A percentile compares a stretch with the other conserved stretches of the same genome.
Evolutionary conservation across 2,113 vertebrate species (phyloP).

Genomic region (Lasiurus borealis): DNA sequence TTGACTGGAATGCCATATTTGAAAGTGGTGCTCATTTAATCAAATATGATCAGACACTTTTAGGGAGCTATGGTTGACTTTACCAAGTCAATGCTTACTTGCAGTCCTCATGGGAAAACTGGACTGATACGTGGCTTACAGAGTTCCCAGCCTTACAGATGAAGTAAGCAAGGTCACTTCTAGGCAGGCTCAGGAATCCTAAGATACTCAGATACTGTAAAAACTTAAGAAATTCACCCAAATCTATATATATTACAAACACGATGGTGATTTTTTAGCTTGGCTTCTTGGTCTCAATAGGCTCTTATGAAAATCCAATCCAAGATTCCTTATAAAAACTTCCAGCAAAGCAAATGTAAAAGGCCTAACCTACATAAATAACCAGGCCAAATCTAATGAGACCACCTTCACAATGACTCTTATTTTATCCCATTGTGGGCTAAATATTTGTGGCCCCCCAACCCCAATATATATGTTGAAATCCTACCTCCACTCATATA

Average conservation of each 20-base stretch:
- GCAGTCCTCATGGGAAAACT: slow-evolving; percentile 30
- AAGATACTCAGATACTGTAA: slow-evolving; percentile 13
- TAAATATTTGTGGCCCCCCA: not conserved
- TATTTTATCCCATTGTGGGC: not conserved
- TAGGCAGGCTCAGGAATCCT: not conserved
- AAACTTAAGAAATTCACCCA: slow-evolving; percentile 32
- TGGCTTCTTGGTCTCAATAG: not conserved
- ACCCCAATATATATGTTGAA: not conserved
- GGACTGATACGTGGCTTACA: not conserved
- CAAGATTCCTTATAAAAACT: slow-evolving; percentile 15
- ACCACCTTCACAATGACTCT: slow-evolving; percentile 11
- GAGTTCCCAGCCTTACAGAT: not conserved
- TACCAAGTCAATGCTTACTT: not conserved
- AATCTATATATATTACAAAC: slow-evolving; percentile 8
- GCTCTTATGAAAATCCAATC: slow-evolving; percentile 22
- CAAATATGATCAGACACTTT: not conserved
- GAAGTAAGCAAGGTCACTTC: slow-evolving; percentile 1
- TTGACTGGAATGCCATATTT: not conserved
- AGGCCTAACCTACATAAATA: not conserved
- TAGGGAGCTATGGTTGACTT: slow-evolving; percentile 31
- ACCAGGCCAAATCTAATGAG: slow-evolving; percentile 21
- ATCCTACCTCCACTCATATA: not conserved
- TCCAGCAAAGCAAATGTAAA: not conserved
- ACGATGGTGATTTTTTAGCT: slow-evolving; percentile 15
- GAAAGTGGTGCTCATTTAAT: slow-evolving; percentile 53